These are phyloP conservation scores for Pristionchus arcanus DNA, from an alignment of 2,888 invertebrate genomes.

Conservation along the genomic window DNA sequence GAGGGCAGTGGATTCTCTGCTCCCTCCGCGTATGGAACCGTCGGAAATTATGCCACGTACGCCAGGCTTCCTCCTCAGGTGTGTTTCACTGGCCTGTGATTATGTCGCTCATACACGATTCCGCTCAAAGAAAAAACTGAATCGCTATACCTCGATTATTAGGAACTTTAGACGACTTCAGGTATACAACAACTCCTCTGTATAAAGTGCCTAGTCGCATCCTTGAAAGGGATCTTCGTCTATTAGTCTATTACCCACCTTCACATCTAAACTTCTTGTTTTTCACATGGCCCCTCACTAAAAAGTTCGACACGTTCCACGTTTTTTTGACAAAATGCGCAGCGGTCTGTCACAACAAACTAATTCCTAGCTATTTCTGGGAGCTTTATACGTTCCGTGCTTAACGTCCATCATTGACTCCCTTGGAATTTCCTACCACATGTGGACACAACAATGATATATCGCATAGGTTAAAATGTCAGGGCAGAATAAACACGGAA, in stretches of 20 bases:
- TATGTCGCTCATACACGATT: too few relatives aligned
- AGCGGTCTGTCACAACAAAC: background rate
- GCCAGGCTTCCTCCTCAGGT: constrained; percentile 48
- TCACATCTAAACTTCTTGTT: background rate
- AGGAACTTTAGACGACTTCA: too few relatives aligned
- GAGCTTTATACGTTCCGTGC: background rate
- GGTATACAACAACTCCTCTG: too few relatives aligned
- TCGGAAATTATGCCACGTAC: constrained; percentile 53
- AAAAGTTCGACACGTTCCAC: background rate
- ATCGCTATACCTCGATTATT: too few relatives aligned
- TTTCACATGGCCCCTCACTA: background rate
- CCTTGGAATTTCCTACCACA: too few relatives aligned
- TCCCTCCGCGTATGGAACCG: constrained; percentile 30
- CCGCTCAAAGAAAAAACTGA: too few relatives aligned
- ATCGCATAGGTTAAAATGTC: too few relatives aligned
- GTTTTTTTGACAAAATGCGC: background rate
- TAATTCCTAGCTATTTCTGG: background rate
- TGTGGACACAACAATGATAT: too few relatives aligned
- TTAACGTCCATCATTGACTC: background rate
- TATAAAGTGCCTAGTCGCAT: too few relatives aligned
- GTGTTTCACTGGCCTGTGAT: background rate
- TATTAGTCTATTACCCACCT: too few relatives aligned
- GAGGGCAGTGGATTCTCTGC: constrained; percentile 48
- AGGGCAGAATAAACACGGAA: too few relatives aligned
- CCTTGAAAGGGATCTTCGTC: too few relatives aligned